phyloP scores from a whole-genome alignment of 2,888 invertebrate species.

The Osmoderma eremita region DNA sequence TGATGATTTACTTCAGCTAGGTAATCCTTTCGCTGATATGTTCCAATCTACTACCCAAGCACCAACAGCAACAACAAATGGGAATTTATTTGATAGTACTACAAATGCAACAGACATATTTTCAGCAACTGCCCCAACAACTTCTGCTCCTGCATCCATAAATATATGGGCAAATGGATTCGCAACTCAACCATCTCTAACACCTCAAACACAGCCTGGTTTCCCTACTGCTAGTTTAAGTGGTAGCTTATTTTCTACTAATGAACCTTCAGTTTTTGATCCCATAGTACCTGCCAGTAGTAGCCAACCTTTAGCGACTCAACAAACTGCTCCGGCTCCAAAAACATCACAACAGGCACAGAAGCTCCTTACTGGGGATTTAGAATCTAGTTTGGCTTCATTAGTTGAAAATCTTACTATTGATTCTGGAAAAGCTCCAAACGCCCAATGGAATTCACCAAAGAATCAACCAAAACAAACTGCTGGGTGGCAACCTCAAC shows the following conservation, averaged over 20 bases:
- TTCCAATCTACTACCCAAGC: slow-evolving; percentile 51
- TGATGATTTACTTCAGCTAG: slow-evolving; percentile 87
- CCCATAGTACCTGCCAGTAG: slow-evolving; percentile 71
- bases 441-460: slow-evolving; percentile 86
- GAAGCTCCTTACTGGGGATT: slow-evolving; percentile 86
- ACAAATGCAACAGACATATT: slow-evolving; percentile 47
- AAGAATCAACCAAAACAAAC: slow-evolving; percentile 79
- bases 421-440: slow-evolving; percentile 68
- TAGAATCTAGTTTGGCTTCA: slow-evolving; percentile 93
- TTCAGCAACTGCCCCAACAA: slow-evolving; percentile 31
- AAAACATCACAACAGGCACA: slow-evolving; percentile 57
- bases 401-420: slow-evolving; percentile 93
- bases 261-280: slow-evolving; percentile 68
- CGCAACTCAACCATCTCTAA: slow-evolving; percentile 47
- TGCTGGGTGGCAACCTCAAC: slow-evolving; percentile 85
- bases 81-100: slow-evolving; percentile 53
- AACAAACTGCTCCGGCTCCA: slow-evolving; percentile 59
- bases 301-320: slow-evolving; percentile 64
- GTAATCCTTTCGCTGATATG: slow-evolving; percentile 91
- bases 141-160: slow-evolving; percentile 54
- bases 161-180: slow-evolving; percentile 60
- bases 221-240: slow-evolving; percentile 62
- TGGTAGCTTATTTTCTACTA: slow-evolving; percentile 64
- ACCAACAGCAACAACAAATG: slow-evolving; percentile 50
- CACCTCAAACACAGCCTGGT: slow-evolving; percentile 30